phyloP scores from a whole-genome alignment of 2,113 vertebrate genomes.

The Collichthys lucidus region DNA sequence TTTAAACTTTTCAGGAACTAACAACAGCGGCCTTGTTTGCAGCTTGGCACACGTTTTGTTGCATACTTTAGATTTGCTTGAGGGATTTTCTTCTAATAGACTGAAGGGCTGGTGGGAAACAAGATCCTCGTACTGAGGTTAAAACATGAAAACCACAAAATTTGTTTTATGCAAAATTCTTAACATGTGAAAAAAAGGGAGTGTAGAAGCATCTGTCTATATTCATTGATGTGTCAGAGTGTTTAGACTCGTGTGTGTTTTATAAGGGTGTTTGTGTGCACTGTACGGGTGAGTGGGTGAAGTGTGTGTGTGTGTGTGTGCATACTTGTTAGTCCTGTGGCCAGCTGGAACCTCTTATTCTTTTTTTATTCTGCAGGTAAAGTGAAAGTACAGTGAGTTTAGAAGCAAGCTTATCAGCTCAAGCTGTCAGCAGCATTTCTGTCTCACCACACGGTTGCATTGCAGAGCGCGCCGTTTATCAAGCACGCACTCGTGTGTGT shows the following conservation, averaged over 20 bases:
- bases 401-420: not conserved
- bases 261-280: slow-evolving; percentile 23
- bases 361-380: slow-evolving; percentile 15
- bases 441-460: not conserved
- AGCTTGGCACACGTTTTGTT: not conserved
- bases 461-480: not conserved
- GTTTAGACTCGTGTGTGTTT: not conserved
- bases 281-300: slow-evolving; percentile 35
- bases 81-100: not conserved
- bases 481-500: too few species aligned
- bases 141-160: slow-evolving; percentile 27
- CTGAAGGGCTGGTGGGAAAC: not conserved
- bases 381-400: slow-evolving; percentile 35
- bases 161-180: slow-evolving; percentile 4
- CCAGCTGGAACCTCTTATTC: slow-evolving; percentile 24
- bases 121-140: not conserved
- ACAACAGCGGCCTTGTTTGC: not conserved
- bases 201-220: not conserved
- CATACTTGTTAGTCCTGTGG: slow-evolving; percentile 36
- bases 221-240: not conserved
- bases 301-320: slow-evolving; percentile 5
- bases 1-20: slow-evolving; percentile 52
- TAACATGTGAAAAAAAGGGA: not conserved
- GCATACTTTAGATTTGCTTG: not conserved
- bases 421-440: slow-evolving; percentile 17